phyloP scores from a whole-genome alignment of 2,113 vertebrate genomes.

The Fregata magnificens region DNA sequence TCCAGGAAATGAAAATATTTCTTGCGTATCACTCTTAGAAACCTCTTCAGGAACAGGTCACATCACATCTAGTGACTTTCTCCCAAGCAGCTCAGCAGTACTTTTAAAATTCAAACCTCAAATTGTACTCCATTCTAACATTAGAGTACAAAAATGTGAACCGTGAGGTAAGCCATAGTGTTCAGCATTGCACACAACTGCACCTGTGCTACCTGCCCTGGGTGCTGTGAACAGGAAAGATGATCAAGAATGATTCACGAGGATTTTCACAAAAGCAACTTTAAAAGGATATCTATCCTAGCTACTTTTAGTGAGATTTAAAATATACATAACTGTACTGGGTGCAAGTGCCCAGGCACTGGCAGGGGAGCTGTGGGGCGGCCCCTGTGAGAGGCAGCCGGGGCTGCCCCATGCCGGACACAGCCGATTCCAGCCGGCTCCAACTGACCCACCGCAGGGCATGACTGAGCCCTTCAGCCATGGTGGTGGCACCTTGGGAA shows the following conservation, averaged over 20 bases:
- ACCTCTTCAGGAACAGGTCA: not conserved
- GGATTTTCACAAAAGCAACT: not conserved
- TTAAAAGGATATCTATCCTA: not conserved
- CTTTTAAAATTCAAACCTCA: not conserved
- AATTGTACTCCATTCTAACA: not conserved
- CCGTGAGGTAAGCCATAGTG: not conserved
- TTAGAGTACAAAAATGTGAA: not conserved
- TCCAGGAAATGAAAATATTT: not conserved
- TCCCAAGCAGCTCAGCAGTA: not conserved
- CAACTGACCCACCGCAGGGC: fast-evolving
- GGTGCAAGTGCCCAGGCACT: fast-evolving
- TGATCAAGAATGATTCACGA: not conserved
- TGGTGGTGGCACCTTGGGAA: fast-evolving
- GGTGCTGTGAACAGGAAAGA: not conserved
- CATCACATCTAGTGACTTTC: not conserved
- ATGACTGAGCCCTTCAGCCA: fast-evolving
- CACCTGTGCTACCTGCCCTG: not conserved
- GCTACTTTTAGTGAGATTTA: not conserved
- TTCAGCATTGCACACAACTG: not conserved
- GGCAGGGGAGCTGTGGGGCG: fast-evolving
- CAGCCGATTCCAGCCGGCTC: fast-evolving
- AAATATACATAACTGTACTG: fast-evolving
- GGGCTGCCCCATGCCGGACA: fast-evolving
- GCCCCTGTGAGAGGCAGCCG: fast-evolving
- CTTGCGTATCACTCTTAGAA: not conserved